Base-by-base conservation (phyloP, 2,113 vertebrate genomes). In the Sebastes schlegelii region DNA sequence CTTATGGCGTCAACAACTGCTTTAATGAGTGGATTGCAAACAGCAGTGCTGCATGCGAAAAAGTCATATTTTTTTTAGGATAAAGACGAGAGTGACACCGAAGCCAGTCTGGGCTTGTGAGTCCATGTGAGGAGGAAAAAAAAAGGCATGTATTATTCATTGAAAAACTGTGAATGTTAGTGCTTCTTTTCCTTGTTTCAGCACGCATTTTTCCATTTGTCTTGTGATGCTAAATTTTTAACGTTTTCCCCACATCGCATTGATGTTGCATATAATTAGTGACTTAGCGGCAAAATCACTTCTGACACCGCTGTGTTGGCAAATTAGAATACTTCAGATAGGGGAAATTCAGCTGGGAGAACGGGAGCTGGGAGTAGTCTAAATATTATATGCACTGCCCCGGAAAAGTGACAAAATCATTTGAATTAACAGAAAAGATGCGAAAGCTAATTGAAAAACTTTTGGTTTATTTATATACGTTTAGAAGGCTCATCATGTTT, bases 171-270 rank as follows among this genome's bases (percentile, higher is more conserved):
- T 91, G 96, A 97, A 96, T 97, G 96, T 92, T 93, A 93, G 94
- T 96, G 95, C 96, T 91, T 95, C 95, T 95, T 97, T 96, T 95
- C 90, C 95, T 97, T 95, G 97, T 97, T 97, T 98, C 96, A 92
- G 96, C 96, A 95, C 94, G 94, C 86, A 93, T 97, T 97, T 97
- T 97, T 97, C 96, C 95, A 95, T 97, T 96, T 96, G 96, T 97
- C 96, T 97, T 95, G 95, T 94, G 96, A 96, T 96, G 95, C 97
- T 98, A 97, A 97, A 98, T 98, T 97, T 99, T 99, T 97, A 96
- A 98, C 96, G 80, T 89, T 96, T 96, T 97, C 97, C 96, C 83
- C 96, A 96, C 97, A 97, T 98, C 95, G 96, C 96, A 96, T 95
- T 95, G 96, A 97, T 97, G 97, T 96, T 97, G 96, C 95, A 88